These are phyloP conservation scores for Phrixothrix hirtus DNA, from an alignment of 2,888 invertebrate species.

Conservation along the genomic window DNA sequence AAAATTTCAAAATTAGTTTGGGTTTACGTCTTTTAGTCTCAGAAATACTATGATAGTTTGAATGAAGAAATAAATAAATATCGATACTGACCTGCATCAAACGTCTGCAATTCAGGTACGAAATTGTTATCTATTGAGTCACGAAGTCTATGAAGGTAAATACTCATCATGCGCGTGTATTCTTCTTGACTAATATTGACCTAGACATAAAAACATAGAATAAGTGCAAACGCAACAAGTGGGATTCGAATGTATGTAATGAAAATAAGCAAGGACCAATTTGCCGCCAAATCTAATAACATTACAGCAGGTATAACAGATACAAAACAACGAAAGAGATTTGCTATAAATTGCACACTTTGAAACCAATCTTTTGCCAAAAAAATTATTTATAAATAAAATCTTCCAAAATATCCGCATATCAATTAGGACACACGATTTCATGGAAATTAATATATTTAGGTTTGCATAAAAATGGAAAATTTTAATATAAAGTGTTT, in stretches of 20 bases:
- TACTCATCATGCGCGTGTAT: slow-evolving; percentile 64
- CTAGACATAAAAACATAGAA: slow-evolving; percentile 53
- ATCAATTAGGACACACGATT: background rate
- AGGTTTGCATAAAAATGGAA: background rate
- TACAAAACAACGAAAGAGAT: too few relatives aligned
- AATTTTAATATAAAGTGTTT: slow-evolving; percentile 2
- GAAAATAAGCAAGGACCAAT: slow-evolving; percentile 8
- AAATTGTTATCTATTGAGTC: slow-evolving; percentile 44
- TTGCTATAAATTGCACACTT: background rate
- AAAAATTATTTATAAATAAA: slow-evolving; percentile 12
- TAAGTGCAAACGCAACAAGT: slow-evolving; percentile 36
- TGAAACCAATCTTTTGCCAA: slow-evolving; percentile 1
- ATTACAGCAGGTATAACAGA: too few relatives aligned
- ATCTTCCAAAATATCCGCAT: slow-evolving; percentile 4
- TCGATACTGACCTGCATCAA: slow-evolving; percentile 47
- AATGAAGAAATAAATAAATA: background rate
- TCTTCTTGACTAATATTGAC: slow-evolving; percentile 69
- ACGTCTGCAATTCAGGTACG: slow-evolving; percentile 49
- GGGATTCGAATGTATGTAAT: slow-evolving; percentile 14
- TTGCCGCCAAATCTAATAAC: slow-evolving; percentile 14
- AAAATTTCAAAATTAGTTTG: too few relatives aligned
- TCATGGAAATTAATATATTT: slow-evolving; percentile 2
- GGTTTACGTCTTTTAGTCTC: background rate
- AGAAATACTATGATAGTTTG: background rate
- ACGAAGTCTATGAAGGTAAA: slow-evolving; percentile 59